Evolutionary conservation across 35 echinoderm and acorn worm genomes (phyloP).

Genomic region (Stichopus chloronotus): DNA sequence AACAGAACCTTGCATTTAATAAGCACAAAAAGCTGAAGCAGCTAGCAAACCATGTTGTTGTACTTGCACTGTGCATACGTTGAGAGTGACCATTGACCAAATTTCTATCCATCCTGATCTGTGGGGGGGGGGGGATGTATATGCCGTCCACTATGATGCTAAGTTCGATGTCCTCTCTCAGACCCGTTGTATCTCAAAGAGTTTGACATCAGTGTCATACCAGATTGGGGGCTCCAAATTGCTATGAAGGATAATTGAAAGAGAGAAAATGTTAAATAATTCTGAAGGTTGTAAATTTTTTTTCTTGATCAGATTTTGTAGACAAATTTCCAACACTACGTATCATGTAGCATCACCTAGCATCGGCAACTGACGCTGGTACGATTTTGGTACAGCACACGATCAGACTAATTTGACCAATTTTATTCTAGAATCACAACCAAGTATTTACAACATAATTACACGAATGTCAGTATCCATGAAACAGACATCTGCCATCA

Average conservation of each 20-base stretch:
- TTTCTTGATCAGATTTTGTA: too few relatives aligned
- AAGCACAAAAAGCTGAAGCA: not conserved
- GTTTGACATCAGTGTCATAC: constrained; percentile 95
- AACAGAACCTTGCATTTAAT: not conserved
- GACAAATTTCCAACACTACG: too few relatives aligned
- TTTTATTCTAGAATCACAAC: too few relatives aligned
- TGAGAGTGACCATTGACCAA: not conserved
- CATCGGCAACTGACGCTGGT: too few relatives aligned
- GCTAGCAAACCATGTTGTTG: not conserved
- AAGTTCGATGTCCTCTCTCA: not conserved
- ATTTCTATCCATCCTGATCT: too few relatives aligned
- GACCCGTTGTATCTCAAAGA: constrained; percentile 98
- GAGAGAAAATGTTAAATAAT: not conserved
- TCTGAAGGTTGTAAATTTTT: not conserved
- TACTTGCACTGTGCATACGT: not conserved
- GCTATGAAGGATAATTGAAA: constrained; percentile 55
- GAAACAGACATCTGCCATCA: too few relatives aligned
- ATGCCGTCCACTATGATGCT: not conserved
- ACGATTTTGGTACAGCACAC: too few relatives aligned
- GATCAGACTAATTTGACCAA: too few relatives aligned
- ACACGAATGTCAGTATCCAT: too few relatives aligned
- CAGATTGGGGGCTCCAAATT: constrained; percentile 99
- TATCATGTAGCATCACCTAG: too few relatives aligned
- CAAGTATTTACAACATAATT: too few relatives aligned
- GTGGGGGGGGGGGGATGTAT: too few relatives aligned